These are phyloP conservation scores for Heterodera schachtii DNA, from an alignment of 1,140 invertebrate genomes.

Conservation along the genomic window DNA sequence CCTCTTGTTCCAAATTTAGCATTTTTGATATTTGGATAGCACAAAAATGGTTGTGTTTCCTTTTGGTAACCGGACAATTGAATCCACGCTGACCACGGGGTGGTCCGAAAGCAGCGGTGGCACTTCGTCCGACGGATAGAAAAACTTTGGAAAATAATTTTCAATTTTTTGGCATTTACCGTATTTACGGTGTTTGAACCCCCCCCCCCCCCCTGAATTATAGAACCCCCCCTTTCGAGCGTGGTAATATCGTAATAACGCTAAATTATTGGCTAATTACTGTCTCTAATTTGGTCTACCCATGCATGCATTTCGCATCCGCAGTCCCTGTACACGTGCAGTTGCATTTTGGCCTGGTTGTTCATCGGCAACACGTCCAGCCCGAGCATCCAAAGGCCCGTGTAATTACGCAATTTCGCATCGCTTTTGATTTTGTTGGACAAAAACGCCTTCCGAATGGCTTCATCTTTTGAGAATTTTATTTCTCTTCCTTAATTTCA, in stretches of 20 bases:
- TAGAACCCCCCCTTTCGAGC: too few species aligned
- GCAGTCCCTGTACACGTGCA: conserved; percentile 15
- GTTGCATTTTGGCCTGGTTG: background rate
- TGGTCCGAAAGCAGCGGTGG: background rate
- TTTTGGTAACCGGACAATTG: too few species aligned
- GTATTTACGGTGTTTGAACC: too few species aligned
- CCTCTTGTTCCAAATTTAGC: too few species aligned
- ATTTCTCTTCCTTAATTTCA: background rate
- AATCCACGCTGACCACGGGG: background rate
- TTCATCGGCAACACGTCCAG: conserved; percentile 7
- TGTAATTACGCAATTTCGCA: background rate
- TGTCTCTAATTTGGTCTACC: background rate
- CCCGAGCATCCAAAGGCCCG: conserved; percentile 14
- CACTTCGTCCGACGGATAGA: background rate
- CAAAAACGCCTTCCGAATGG: background rate
- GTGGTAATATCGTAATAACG: too few species aligned
- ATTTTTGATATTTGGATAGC: too few species aligned
- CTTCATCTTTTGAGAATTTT: background rate
- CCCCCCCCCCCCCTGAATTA: too few species aligned
- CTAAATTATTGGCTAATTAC: too few species aligned
- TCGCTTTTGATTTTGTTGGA: background rate
- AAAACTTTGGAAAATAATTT: background rate
- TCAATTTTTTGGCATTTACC: too few species aligned
- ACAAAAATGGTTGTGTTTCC: too few species aligned
- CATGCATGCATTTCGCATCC: conserved; percentile 18